A percentile compares a stretch with the other conserved stretches of the same genome.
phyloP scores from a whole-genome alignment of 2,113 vertebrate genomes.

The Columba janthina region DNA sequence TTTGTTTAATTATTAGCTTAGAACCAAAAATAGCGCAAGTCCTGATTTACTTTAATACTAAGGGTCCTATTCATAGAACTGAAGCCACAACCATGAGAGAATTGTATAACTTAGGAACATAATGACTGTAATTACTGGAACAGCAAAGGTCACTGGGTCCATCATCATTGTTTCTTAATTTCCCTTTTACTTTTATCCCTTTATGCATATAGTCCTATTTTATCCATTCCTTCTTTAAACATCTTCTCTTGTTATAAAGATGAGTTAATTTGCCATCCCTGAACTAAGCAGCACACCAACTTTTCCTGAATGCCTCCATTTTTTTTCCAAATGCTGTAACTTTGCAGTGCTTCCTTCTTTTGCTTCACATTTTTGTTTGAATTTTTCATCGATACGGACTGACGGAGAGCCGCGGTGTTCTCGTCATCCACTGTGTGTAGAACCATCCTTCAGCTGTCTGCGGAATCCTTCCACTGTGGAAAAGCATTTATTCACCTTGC shows the following conservation, averaged over 20 bases:
- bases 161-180: conserved; percentile 38
- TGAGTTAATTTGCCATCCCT: neutral
- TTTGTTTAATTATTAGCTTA: conserved; percentile 72
- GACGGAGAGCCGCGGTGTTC: neutral
- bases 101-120: conserved; percentile 34
- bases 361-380: neutral
- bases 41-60: conserved; percentile 51
- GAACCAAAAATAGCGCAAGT: conserved; percentile 60
- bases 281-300: neutral
- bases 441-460: rapidly evolving
- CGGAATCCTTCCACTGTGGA: neutral
- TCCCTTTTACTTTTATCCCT: conserved; percentile 2
- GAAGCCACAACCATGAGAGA: conserved; percentile 27
- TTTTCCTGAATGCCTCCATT: neutral
- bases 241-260: neutral
- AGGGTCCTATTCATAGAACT: conserved; percentile 39
- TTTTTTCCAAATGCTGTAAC: neutral
- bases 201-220: neutral
- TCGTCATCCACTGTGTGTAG: neutral
- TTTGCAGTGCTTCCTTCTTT: neutral
- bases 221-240: neutral
- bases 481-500: neutral
- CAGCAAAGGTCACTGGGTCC: conserved; percentile 15
- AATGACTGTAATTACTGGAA: conserved; percentile 28
- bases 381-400: neutral